These are phyloP conservation scores for Chascanopsetta lugubris DNA, from an alignment of 2,113 vertebrate genomes.

Conservation along the genomic window DNA sequence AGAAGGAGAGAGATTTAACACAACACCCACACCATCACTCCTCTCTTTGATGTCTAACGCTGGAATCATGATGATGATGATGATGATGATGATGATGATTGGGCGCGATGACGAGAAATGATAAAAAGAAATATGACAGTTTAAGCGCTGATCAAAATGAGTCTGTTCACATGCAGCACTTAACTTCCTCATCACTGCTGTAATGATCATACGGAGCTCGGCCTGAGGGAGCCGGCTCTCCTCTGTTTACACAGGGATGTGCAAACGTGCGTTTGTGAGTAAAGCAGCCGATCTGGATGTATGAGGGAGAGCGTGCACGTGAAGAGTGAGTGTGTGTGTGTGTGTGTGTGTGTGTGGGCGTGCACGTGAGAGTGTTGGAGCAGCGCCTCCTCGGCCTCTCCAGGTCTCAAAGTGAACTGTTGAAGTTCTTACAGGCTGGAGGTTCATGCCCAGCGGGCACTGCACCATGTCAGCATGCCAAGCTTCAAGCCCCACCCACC, in stretches of 20 bases:
- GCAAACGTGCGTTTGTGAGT: slow-evolving; percentile 27
- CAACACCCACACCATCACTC: slow-evolving; percentile 56
- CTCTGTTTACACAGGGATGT: slow-evolving; percentile 1
- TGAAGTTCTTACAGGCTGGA: too few relatives aligned
- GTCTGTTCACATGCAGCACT: slow-evolving; percentile 8
- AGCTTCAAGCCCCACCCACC: too few relatives aligned
- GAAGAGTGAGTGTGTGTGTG: slow-evolving; percentile 25
- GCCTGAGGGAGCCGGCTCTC: neutral
- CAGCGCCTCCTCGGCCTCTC: slow-evolving; percentile 43
- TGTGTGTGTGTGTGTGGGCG: slow-evolving; percentile 22
- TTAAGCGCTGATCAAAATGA: slow-evolving; percentile 36
- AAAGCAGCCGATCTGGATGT: too few relatives aligned
- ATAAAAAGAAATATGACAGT: slow-evolving; percentile 46
- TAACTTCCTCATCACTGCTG: neutral
- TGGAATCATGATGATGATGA: slow-evolving; percentile 58
- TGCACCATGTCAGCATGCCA: too few relatives aligned
- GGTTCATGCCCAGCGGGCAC: too few relatives aligned
- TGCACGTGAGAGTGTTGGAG: slow-evolving; percentile 36
- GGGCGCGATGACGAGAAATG: slow-evolving; percentile 64
- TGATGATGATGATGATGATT: slow-evolving; percentile 57
- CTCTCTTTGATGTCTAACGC: slow-evolving; percentile 46
- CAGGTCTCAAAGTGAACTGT: slow-evolving; percentile 40
- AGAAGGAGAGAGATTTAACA: slow-evolving; percentile 51
- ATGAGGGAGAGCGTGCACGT: slow-evolving; percentile 17
- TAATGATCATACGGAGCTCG: neutral